Percentiles rank a stretch among this genome's conserved stretches.
Evolutionary conservation across 2,797 vertebrate species (phyloP).

Genomic region (Helicolenus hilgendorfi): DNA sequence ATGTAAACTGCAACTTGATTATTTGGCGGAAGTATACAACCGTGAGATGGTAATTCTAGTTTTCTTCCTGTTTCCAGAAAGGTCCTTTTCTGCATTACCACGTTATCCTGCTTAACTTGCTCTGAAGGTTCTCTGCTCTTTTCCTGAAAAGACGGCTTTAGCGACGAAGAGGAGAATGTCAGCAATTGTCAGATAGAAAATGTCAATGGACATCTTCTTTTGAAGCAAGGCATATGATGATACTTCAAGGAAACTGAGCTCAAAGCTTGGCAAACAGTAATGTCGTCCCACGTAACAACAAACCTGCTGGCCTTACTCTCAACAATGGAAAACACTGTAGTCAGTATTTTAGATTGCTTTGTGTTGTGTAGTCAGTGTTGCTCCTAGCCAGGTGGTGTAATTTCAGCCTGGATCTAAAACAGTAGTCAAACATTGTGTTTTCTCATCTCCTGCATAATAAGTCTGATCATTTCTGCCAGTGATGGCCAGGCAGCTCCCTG

Average conservation of each 20-base stretch:
- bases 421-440: neutral
- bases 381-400: conserved; percentile 1
- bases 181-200: neutral
- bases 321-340: neutral
- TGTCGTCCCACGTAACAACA: neutral
- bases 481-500: neutral
- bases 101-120: neutral
- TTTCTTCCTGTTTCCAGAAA: neutral
- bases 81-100: neutral
- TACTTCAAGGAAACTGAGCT: neutral
- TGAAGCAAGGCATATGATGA: neutral
- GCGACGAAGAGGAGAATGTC: neutral
- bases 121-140: neutral
- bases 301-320: neutral
- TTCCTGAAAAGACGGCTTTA: neutral
- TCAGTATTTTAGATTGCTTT: conserved; percentile 6
- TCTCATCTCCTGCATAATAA: neutral
- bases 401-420: conserved; percentile 17
- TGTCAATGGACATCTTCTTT: neutral
- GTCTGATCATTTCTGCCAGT: neutral
- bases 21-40: no score
- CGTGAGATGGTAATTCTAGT: neutral
- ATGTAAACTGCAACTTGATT: no score
- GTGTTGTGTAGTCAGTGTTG: neutral
- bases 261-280: neutral